These are phyloP conservation scores for Pyrrhura leucotis DNA, from an alignment of 2,797 vertebrate genomes.

Conservation along the genomic window DNA sequence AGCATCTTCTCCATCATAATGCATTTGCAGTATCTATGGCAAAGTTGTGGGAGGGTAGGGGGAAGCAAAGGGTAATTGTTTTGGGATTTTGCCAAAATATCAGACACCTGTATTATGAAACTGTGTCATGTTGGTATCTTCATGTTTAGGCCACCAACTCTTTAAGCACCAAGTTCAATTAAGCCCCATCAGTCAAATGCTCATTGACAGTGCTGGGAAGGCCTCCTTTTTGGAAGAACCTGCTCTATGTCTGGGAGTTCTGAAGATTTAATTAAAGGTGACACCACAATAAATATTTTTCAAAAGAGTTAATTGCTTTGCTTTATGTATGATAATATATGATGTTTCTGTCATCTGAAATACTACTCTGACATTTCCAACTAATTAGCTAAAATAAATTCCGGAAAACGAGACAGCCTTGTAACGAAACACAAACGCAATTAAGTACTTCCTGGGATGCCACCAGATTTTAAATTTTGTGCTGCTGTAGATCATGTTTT, in stretches of 20 bases:
- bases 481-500: neutral
- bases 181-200: constrained; percentile 27
- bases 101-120: neutral
- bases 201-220: constrained; percentile 14
- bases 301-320: constrained; percentile 58
- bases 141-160: neutral
- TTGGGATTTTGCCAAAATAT: constrained; percentile 1
- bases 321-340: constrained; percentile 38
- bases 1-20: neutral
- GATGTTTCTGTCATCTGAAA: constrained; percentile 64
- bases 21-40: neutral
- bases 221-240: neutral
- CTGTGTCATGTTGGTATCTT: neutral
- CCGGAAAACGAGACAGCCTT: constrained; percentile 59
- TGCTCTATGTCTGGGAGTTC: constrained; percentile 10
- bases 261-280: constrained; percentile 34
- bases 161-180: constrained; percentile 10
- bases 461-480: constrained; percentile 40
- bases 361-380: constrained; percentile 72
- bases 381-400: constrained; percentile 77
- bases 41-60: neutral
- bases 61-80: neutral
- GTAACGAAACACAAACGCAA: constrained; percentile 48
- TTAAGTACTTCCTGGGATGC: constrained; percentile 48
- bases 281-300: constrained; percentile 61